Base-by-base conservation (phyloP, 2,888 invertebrate species). In the Crocallis elinguaria region DNA sequence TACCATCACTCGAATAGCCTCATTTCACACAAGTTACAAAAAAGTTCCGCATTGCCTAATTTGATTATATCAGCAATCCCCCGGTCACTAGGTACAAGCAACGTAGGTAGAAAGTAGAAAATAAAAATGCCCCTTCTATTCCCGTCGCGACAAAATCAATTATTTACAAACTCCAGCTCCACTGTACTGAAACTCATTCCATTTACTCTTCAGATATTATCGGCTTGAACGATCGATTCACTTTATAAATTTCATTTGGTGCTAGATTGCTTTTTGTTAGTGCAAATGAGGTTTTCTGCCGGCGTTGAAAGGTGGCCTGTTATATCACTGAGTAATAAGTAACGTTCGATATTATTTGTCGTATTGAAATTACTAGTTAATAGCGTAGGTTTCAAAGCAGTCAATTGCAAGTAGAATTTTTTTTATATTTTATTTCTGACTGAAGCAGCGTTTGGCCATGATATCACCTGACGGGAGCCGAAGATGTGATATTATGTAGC, bases 161-260 rank as follows among this genome's bases (percentile, higher is more conserved):
- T 67, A 64, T 66, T 67, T 58, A 60, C 54, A 51, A 12, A 27
- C 43, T 46, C 44, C 43, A 30, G 51, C 49, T 49, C 37, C 42
- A 38, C 49, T 49, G 46, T 50, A 53, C 53, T 52, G 64, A 57
- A 73, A 73, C 69, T 75, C 70, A 71, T 75, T 77, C 71, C 60
- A 67, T 73, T 70, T 65, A 56, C 49, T 56, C 58, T 60, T 53
- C 57, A 56, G 72, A 54, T 66, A 69, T 60, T 69, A 62, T 65
- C 64, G 56, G 57, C 39, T 57, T 45, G 56, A 61, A 56, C 56
- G 62, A 66, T 64, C 60, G 52, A 64, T 51, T 63, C 62, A 61
- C 62, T 66, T 60, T 54, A 57, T 62, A 58, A 66, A 66, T 67
- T 68, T 62, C 63, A 60, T 66, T 65, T 54, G 41, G 52, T 49